phyloP scores from a whole-genome alignment of 2,888 invertebrate species.

The Thumatha senex region DNA sequence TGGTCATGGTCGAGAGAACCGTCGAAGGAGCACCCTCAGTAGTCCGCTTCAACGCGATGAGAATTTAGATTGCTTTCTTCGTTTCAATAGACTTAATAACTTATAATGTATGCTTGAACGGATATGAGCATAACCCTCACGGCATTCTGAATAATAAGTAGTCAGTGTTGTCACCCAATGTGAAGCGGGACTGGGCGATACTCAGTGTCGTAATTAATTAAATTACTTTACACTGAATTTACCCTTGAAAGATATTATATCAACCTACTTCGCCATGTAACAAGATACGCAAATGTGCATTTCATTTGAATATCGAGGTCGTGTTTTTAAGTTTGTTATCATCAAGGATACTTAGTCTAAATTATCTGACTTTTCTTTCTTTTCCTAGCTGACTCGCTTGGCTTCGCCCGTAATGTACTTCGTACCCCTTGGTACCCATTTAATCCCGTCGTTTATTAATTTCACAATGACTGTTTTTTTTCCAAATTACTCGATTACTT shows the following conservation, averaged over 20 bases:
- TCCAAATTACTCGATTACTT: too few relatives aligned
- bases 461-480: too few relatives aligned
- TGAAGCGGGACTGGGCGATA: conserved; percentile 17
- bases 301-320: background rate
- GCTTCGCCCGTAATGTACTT: too few relatives aligned
- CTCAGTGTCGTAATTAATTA: conserved; percentile 28
- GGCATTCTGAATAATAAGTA: conserved; percentile 11
- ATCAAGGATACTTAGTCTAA: too few relatives aligned
- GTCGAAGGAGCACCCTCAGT: conserved; percentile 67
- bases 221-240: conserved; percentile 15
- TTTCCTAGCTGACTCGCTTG: too few relatives aligned
- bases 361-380: too few relatives aligned
- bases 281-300: conserved; percentile 1
- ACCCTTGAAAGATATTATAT: conserved; percentile 9
- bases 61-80: conserved; percentile 71
- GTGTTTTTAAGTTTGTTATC: background rate
- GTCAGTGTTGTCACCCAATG: conserved; percentile 15
- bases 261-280: conserved; percentile 11
- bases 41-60: conserved; percentile 56
- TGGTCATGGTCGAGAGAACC: conserved; percentile 63
- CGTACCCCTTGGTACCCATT: too few relatives aligned
- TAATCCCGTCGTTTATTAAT: too few relatives aligned
- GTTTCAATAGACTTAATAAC: conserved; percentile 65
- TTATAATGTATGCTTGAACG: conserved; percentile 46
- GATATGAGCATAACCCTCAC: conserved; percentile 33